Base-by-base conservation (phyloP, 1,140 invertebrate species). In the Rhagoletis pomonella region DNA sequence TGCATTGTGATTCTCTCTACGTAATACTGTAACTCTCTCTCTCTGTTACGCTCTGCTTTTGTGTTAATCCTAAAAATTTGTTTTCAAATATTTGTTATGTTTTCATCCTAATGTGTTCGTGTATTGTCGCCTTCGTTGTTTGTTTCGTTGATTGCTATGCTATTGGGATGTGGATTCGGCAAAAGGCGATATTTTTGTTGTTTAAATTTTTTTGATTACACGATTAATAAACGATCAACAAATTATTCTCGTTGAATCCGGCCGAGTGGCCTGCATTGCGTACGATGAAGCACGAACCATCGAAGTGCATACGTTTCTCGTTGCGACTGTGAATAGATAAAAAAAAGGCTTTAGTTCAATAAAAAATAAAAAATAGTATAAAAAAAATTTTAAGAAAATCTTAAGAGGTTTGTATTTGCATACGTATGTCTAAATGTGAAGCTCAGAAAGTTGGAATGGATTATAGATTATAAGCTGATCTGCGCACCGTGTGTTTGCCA, bases 261-360 rank as follows among this genome's bases (percentile, higher is more conserved):
- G 97, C 97, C 64, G 97, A 97, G 91, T 98, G 97, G 5, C 97
- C 97, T 2, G 96, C 97, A 93, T 97, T 97, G 90, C 97, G 95
- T 1, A 97, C 97, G 86, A 97, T 97, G 91, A 98, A 97, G 89
- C 95, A 96, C 87, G 95, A 95, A 9, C 97, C 97, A 92, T 97
- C 97, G 89, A 97, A 97, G 90, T 97, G 97, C 96, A 98, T 97
- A 65, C 97, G 94, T 88, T 97, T 94, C 92, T 97, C 97, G 4
- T 97, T 97, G 67, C 96, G 95, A 87, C 94, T 95, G 86, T 7
- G 89, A 89, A 69, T 0, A 4, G n/a, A 29, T 29, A 29, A 29
- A 73, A 12, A 14, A 77, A 29, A 29, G 29, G 29, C 29, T 29
- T 29, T 29, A 29, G 29, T 29, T 29, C 1, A 29, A 29, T 29